phyloP scores from a whole-genome alignment of 1,140 invertebrate genomes.

The Apocrypta bakeri region DNA sequence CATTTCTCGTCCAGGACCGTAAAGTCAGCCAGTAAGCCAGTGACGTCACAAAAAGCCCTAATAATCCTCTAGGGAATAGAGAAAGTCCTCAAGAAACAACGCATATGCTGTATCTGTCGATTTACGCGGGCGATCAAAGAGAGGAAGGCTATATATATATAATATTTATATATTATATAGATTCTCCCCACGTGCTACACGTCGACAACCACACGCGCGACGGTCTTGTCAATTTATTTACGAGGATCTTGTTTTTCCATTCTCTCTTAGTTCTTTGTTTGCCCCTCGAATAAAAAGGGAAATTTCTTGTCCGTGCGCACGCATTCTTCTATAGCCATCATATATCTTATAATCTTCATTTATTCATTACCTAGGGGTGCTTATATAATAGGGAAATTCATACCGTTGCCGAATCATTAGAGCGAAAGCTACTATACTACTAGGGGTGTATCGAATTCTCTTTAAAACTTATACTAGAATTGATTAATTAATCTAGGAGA shows the following conservation, averaged over 20 bases:
- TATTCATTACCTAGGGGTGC: neutral
- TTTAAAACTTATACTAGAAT: neutral
- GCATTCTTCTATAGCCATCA: neutral
- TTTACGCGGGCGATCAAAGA: neutral
- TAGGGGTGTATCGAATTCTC: neutral
- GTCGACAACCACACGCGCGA: too few relatives aligned
- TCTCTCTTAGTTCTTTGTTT: conserved; percentile 10
- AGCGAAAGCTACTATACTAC: neutral
- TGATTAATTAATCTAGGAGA: neutral
- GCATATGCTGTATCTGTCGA: neutral
- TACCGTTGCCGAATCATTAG: neutral
- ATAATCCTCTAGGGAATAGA: conserved; percentile 22
- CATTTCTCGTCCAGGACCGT: conserved; percentile 1
- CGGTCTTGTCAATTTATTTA: conserved; percentile 21
- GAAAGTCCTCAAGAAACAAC: conserved; percentile 19
- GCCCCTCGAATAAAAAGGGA: neutral
- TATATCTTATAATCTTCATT: neutral
- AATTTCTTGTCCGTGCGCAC: neutral
- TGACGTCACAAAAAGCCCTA: conserved; percentile 24
- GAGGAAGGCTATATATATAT: neutral
- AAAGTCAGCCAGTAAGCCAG: conserved; percentile 7
- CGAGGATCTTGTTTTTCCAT: neutral
- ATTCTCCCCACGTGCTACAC: too few relatives aligned
- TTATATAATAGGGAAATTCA: neutral
- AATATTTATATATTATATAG: too few relatives aligned